These are phyloP conservation scores for Todiramphus chloris DNA, from an alignment of 2,113 vertebrate genomes.

Conservation along the genomic window DNA sequence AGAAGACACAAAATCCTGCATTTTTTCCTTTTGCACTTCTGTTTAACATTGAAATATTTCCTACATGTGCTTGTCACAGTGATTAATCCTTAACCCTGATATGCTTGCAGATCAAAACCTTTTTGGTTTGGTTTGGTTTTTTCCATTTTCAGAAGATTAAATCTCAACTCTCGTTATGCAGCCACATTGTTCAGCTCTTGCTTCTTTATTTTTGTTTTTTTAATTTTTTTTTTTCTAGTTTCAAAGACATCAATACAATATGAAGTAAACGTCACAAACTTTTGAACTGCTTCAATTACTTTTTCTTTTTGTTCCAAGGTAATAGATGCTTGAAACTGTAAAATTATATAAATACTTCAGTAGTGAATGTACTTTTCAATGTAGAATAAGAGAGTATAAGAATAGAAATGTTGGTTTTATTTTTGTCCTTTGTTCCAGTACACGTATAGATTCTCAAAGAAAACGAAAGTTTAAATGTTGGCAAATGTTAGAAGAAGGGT, in stretches of 20 bases:
- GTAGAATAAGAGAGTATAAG: background rate
- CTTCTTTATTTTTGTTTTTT: background rate
- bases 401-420: background rate
- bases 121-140: background rate
- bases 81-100: background rate
- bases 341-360: background rate
- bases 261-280: background rate
- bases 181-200: background rate
- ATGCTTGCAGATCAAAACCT: background rate
- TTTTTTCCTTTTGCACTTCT: background rate
- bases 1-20: background rate
- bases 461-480: background rate
- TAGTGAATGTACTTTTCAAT: background rate
- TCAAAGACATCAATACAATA: background rate
- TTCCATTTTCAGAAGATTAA: background rate
- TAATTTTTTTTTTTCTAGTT: background rate
- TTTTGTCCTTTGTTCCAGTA: background rate
- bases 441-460: background rate
- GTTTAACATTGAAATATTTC: background rate
- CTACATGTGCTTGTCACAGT: background rate
- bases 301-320: background rate
- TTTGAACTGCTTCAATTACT: background rate
- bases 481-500: background rate
- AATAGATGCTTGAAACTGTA: background rate
- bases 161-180: background rate